Percentiles rank a stretch among this genome's conserved stretches.
phyloP scores from a whole-genome alignment of 2,113 vertebrate species.

The Bubo scandiacus region DNA sequence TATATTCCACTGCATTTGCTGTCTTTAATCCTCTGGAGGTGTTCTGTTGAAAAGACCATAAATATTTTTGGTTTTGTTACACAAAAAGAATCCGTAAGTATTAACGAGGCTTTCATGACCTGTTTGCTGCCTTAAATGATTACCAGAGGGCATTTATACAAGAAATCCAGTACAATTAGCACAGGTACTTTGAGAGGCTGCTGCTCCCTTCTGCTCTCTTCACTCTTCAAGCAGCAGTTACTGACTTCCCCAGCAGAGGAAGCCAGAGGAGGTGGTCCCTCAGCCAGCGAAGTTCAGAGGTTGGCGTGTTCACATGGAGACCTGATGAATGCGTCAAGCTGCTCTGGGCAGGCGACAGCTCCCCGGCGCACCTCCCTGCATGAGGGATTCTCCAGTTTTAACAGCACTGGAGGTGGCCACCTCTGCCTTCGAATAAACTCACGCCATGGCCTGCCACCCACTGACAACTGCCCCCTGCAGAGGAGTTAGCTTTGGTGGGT shows the following conservation, averaged over 20 bases:
- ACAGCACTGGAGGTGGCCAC: background rate
- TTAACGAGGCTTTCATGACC: background rate
- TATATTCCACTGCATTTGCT: slow-evolving; percentile 69
- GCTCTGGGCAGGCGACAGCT: background rate
- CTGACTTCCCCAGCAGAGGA: background rate
- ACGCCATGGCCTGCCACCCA: background rate
- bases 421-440: background rate
- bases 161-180: background rate
- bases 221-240: background rate
- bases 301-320: background rate
- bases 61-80: background rate
- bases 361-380: background rate
- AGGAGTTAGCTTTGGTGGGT: background rate
- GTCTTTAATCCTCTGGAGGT: slow-evolving; percentile 82
- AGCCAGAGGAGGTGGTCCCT: background rate
- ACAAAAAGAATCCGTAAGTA: background rate
- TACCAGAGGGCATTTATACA: background rate
- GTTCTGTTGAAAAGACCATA: slow-evolving; percentile 68
- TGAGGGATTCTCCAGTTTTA: background rate
- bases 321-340: background rate
- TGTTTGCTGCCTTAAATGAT: background rate
- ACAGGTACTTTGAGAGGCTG: background rate
- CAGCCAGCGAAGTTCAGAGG: background rate
- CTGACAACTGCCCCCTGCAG: rapidly evolving
- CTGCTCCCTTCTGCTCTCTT: background rate